These are phyloP conservation scores for Cebus imitator DNA, from an alignment of 2,113 vertebrate species.

Conservation along the genomic window DNA sequence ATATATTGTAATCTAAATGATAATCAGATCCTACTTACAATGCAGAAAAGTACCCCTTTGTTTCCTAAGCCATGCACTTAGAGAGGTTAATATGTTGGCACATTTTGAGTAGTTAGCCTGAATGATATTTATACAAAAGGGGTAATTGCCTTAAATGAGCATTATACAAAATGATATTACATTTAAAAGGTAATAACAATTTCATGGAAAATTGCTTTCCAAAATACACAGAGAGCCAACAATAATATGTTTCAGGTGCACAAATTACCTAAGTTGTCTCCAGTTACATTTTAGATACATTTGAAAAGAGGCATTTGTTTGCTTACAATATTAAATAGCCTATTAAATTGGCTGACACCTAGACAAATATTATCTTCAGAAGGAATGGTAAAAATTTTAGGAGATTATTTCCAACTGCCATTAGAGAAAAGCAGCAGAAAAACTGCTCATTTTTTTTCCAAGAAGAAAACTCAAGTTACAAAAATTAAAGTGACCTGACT, in stretches of 20 bases:
- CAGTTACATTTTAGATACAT: conserved; percentile 28
- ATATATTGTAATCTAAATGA: background rate
- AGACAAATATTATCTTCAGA: background rate
- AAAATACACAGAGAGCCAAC: conserved; percentile 35
- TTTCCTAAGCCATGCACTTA: background rate
- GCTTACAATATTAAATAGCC: conserved; percentile 35
- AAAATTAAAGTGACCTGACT: background rate
- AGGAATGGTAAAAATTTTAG: background rate
- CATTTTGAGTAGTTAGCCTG: background rate
- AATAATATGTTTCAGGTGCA: conserved; percentile 19
- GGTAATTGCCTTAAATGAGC: conserved; percentile 9
- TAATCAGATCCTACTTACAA: background rate
- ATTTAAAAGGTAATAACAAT: conserved; percentile 47
- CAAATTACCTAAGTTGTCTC: conserved; percentile 42
- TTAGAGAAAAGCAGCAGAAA: background rate
- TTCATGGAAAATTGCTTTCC: conserved; percentile 63
- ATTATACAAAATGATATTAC: conserved; percentile 30
- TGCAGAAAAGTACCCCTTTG: background rate
- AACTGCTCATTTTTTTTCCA: background rate
- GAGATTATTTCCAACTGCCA: background rate
- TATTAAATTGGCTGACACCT: conserved; percentile 16
- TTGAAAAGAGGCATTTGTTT: conserved; percentile 49
- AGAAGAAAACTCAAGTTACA: background rate
- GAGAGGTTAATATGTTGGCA: background rate
- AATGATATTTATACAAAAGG: conserved; percentile 19